Conservation (phyloP, 2,888 invertebrate species). For the Ecdyonurus torrentis region DNA sequence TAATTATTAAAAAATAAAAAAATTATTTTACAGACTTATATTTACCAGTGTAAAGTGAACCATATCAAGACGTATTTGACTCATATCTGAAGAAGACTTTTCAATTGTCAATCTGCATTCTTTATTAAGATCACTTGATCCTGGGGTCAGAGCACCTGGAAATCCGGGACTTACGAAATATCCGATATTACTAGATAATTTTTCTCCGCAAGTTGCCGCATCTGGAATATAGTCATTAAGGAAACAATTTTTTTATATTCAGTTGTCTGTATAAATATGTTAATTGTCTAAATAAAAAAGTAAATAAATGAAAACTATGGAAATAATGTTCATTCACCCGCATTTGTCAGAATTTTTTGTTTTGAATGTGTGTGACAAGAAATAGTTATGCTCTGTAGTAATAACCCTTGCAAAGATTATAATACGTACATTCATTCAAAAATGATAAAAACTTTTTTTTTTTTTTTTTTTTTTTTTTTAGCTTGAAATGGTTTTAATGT, state of each 20-base stretch:
- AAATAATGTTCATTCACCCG: too few relatives aligned
- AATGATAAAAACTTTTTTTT: too few relatives aligned
- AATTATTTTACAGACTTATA: slow-evolving; percentile 13
- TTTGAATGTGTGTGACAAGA: too few relatives aligned
- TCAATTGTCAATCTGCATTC: slow-evolving; percentile 52
- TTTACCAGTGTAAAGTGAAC: slow-evolving; percentile 65
- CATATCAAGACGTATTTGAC: slow-evolving; percentile 69
- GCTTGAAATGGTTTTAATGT: too few relatives aligned
- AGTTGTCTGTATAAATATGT: neutral
- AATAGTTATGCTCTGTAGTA: too few relatives aligned
- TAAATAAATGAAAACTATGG: neutral
- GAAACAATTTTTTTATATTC: too few relatives aligned
- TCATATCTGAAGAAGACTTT: slow-evolving; percentile 60
- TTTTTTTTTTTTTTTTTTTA: too few relatives aligned
- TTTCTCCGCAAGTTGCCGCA: slow-evolving; percentile 52
- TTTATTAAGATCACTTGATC: slow-evolving; percentile 23
- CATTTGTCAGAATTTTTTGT: too few relatives aligned
- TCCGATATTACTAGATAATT: slow-evolving; percentile 59
- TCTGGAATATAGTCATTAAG: too few relatives aligned
- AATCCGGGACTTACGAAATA: slow-evolving; percentile 70
- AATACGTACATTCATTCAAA: too few relatives aligned
- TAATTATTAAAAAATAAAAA: slow-evolving; percentile 5
- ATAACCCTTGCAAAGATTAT: too few relatives aligned
- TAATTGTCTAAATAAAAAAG: neutral
- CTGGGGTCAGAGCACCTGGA: slow-evolving; percentile 52